Evolutionary conservation across 2,113 vertebrate genomes (phyloP).

Genomic region (Hemichromis elongatus): DNA sequence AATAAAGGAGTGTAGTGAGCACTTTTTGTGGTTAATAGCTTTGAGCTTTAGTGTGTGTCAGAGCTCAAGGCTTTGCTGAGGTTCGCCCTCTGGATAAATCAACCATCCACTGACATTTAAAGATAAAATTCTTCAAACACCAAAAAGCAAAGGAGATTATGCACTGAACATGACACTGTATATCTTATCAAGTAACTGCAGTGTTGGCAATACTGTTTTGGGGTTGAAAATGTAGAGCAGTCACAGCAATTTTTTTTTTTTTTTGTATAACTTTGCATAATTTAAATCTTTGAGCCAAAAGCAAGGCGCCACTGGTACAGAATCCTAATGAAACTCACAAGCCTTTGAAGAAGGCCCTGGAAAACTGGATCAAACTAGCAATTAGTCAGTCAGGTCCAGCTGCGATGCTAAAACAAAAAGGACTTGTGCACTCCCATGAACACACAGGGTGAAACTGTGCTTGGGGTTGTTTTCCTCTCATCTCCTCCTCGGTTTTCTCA

Average conservation of each 20-base stretch:
- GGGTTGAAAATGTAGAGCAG: slow-evolving; percentile 47
- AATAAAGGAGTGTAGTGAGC: slow-evolving; percentile 8
- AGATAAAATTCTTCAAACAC: slow-evolving; percentile 33
- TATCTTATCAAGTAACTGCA: slow-evolving; percentile 42
- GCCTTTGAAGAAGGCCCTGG: slow-evolving; percentile 66
- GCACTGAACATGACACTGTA: neutral
- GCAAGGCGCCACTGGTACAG: slow-evolving; percentile 54
- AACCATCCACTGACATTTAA: slow-evolving; percentile 21
- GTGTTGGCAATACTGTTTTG: slow-evolving; percentile 21
- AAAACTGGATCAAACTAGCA: slow-evolving; percentile 71
- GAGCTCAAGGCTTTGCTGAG: neutral
- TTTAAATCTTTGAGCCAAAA: slow-evolving; percentile 65
- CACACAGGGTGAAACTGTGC: slow-evolving; percentile 56
- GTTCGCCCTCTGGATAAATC: slow-evolving; percentile 27
- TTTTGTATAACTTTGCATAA: slow-evolving; percentile 71
- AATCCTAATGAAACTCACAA: slow-evolving; percentile 67
- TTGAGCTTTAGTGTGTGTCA: slow-evolving; percentile 5
- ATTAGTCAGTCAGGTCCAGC: slow-evolving; percentile 71
- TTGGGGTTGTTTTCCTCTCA: slow-evolving; percentile 52
- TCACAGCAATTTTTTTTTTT: slow-evolving; percentile 48
- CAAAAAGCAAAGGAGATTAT: slow-evolving; percentile 27
- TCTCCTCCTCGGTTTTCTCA: slow-evolving; percentile 46
- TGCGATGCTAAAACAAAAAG: slow-evolving; percentile 64
- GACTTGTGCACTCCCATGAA: slow-evolving; percentile 55
- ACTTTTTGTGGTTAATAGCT: slow-evolving; percentile 23